Conservation (phyloP, 2,113 vertebrate species). For the Noctilio leporinus region DNA sequence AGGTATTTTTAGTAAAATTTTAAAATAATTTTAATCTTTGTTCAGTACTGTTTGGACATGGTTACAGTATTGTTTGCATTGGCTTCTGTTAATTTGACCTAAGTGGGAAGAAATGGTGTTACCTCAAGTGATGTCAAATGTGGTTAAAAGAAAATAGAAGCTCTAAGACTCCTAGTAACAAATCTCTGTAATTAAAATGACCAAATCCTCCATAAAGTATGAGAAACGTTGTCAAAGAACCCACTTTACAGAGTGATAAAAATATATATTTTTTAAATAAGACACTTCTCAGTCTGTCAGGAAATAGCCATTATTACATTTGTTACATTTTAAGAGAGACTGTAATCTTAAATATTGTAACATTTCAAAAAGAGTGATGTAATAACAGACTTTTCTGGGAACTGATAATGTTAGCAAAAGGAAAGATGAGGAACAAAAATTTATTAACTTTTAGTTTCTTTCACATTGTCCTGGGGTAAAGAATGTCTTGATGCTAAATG, state of each 20-base stretch:
- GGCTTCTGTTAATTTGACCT: neutral
- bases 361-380: neutral
- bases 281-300: neutral
- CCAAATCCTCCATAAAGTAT: neutral
- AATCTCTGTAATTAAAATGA: slow-evolving; percentile 3
- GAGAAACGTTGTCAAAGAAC: neutral
- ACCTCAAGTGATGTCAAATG: neutral
- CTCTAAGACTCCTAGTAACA: neutral
- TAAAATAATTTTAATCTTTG: neutral
- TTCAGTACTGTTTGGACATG: neutral
- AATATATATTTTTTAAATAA: neutral
- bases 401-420: neutral
- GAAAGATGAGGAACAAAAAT: neutral
- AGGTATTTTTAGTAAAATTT: slow-evolving; percentile 27
- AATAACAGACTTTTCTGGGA: slow-evolving; percentile 21
- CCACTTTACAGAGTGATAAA: neutral
- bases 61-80: neutral
- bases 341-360: slow-evolving; percentile 34
- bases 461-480: neutral
- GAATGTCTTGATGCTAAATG: neutral
- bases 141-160: slow-evolving; percentile 2
- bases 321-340: slow-evolving; percentile 21
- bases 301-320: neutral
- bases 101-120: neutral
- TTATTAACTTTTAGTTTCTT: neutral